A percentile compares a stretch with the other conserved stretches of the same genome.
phyloP scores from a whole-genome alignment of 2,113 vertebrate genomes.

The Amblyornis subalaris region DNA sequence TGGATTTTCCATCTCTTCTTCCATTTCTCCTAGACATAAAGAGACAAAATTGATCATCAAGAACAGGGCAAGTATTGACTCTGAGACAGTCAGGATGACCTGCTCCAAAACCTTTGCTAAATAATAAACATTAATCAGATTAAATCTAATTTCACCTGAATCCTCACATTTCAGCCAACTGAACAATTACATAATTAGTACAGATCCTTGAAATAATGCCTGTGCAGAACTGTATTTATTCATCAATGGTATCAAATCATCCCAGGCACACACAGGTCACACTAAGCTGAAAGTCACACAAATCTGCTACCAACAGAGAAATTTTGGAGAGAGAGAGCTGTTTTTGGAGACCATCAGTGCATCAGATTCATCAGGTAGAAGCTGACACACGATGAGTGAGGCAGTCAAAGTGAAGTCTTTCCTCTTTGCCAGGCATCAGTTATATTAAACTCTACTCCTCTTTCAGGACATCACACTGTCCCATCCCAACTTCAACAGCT shows the following conservation, averaged over 20 bases:
- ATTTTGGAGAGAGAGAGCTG: not conserved
- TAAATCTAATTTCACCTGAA: not conserved
- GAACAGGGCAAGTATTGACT: not conserved
- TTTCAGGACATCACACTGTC: not conserved
- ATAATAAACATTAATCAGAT: not conserved
- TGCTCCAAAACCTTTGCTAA: not conserved
- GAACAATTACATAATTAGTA: not conserved
- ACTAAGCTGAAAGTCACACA: not conserved
- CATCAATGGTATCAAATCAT: not conserved
- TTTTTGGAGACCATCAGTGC: not conserved
- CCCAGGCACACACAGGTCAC: not conserved
- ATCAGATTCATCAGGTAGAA: not conserved
- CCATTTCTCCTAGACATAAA: slow-evolving; percentile 83
- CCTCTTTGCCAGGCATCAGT: not conserved
- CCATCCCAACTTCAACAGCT: not conserved
- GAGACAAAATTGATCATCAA: not conserved
- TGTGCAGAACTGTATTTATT: not conserved
- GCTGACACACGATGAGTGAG: accelerated
- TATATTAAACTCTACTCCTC: not conserved
- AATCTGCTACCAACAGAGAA: not conserved
- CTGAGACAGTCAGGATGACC: not conserved
- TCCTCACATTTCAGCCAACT: not conserved
- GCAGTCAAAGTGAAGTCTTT: not conserved
- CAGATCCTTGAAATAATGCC: not conserved
- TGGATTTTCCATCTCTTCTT: slow-evolving; percentile 96